Percentiles rank a stretch among this genome's conserved stretches.
Evolutionary conservation across 1,140 invertebrate species (phyloP).

Genomic region (Argopecten irradians): DNA sequence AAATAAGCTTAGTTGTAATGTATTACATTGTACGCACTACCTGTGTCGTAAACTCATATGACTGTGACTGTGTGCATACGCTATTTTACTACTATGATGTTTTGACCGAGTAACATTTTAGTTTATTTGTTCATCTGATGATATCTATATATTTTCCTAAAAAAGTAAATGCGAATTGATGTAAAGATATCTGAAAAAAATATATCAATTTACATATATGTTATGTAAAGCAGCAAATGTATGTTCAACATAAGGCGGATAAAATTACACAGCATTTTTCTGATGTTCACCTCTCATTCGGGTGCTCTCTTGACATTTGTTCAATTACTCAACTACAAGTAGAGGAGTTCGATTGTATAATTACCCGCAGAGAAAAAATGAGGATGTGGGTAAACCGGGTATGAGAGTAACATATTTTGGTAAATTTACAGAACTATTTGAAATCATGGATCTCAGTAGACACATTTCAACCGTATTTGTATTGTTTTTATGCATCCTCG

Average conservation of each 20-base stretch:
- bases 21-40: too few species aligned
- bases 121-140: too few species aligned
- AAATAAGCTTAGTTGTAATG: too few species aligned
- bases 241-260: not conserved
- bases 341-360: not conserved
- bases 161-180: too few species aligned
- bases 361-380: not conserved
- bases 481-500: not conserved
- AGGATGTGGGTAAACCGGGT: not conserved
- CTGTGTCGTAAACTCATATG: conserved; percentile 14
- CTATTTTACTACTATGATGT: not conserved
- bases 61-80: not conserved
- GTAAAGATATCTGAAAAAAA: too few species aligned
- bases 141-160: not conserved
- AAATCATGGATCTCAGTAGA: conserved; percentile 1
- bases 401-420: not conserved
- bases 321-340: not conserved
- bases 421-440: not conserved
- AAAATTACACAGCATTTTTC: not conserved
- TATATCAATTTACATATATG: too few species aligned
- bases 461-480: not conserved
- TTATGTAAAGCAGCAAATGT: not conserved
- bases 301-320: not conserved
- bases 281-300: not conserved
- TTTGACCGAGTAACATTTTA: not conserved